phyloP scores from a whole-genome alignment of 1,140 invertebrate species.

The Scylla paramamosain region DNA sequence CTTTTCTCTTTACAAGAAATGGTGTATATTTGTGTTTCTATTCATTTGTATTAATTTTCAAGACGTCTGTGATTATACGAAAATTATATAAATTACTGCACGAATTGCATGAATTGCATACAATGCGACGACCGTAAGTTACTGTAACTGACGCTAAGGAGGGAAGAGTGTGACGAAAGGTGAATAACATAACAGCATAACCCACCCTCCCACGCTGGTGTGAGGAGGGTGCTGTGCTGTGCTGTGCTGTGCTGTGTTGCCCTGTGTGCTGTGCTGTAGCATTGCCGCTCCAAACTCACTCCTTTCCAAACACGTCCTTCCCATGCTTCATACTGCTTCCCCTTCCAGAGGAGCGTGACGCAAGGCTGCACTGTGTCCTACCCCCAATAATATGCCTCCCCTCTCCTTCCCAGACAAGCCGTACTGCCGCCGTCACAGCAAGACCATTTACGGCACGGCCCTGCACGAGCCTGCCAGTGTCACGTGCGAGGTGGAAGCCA shows the following conservation, averaged over 20 bases:
- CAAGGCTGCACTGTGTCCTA: neutral
- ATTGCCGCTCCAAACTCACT: neutral
- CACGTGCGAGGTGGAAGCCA: constrained; percentile 91
- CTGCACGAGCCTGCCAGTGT: constrained; percentile 88
- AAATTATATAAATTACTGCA: neutral
- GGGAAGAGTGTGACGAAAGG: neutral
- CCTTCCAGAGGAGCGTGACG: neutral
- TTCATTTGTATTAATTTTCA: constrained; percentile 1
- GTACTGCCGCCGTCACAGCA: constrained; percentile 78
- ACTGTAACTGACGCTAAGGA: neutral
- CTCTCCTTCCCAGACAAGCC: constrained; percentile 41
- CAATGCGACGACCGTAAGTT: neutral
- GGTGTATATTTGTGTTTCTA: constrained; percentile 14
- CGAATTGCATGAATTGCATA: neutral
- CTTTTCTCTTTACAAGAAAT: neutral
- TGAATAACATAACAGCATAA: neutral
- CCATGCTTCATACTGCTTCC: neutral
- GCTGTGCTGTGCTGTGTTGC: too few species aligned
- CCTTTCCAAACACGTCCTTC: neutral
- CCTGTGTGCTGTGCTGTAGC: neutral
- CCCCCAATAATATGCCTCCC: neutral
- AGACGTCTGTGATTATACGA: neutral
- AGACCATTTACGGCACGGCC: constrained; percentile 85
- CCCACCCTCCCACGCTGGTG: neutral
- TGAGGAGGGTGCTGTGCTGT: too few species aligned